phyloP scores from a whole-genome alignment of 2,888 invertebrate genomes.

The Odontothrips loti region DNA sequence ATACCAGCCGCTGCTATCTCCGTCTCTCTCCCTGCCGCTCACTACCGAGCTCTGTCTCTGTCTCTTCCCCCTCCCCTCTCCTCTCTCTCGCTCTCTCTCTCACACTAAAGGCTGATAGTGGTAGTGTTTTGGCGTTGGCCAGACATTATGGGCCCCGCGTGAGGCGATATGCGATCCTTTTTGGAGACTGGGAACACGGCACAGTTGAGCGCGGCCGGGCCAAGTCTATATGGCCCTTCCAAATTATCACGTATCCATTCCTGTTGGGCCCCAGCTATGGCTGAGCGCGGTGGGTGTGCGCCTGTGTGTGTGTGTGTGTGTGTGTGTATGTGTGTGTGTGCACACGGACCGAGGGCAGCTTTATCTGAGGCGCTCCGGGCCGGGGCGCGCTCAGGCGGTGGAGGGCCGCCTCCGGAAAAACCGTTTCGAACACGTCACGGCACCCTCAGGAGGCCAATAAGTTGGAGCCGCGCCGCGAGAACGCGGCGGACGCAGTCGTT shows the following conservation, averaged over 20 bases:
- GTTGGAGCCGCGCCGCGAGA: too few species aligned
- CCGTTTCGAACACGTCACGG: not conserved
- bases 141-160: not conserved
- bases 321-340: not conserved
- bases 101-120: too few species aligned
- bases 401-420: not conserved
- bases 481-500: too few species aligned
- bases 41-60: not conserved
- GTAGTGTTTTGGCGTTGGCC: not conserved
- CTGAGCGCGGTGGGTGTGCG: not conserved
- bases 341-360: not conserved
- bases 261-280: not conserved
- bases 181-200: not conserved
- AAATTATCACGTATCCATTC: constrained; percentile 25
- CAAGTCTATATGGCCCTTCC: constrained; percentile 10
- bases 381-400: too few species aligned
- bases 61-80: too few species aligned
- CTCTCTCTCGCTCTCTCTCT: not conserved
- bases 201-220: not conserved
- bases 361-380: too few species aligned
- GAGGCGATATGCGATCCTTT: not conserved
- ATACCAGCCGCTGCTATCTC: not conserved
- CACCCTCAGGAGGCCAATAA: not conserved
- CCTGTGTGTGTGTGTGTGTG: not conserved
- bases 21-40: not conserved